Evolutionary conservation across 2,797 vertebrate genomes (phyloP).

Genomic region (Siniperca undulata): DNA sequence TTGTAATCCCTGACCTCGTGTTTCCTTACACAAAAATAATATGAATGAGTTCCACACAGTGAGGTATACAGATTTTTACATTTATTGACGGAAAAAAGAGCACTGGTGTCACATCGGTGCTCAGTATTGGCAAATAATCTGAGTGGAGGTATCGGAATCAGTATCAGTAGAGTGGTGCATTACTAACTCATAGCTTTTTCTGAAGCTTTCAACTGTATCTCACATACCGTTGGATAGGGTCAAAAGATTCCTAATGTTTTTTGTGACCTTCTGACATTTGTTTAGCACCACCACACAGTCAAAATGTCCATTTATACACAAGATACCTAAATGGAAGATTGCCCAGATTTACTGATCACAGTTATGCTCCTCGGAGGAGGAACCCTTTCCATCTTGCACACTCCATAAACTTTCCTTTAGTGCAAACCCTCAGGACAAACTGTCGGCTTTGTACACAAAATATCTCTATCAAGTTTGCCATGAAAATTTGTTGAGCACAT

Average conservation of each 20-base stretch:
- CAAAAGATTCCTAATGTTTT: not conserved
- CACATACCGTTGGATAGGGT: no score
- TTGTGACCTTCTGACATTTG: not conserved
- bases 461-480: no score
- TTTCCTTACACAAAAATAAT: not conserved
- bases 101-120: not conserved
- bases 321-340: not conserved
- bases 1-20: no score
- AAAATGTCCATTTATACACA: not conserved
- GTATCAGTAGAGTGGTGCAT: not conserved
- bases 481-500: no score
- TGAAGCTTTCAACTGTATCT: not conserved
- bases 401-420: not conserved
- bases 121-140: not conserved
- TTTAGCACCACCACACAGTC: not conserved
- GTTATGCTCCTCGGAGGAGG: no score
- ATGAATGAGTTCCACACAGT: not conserved
- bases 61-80: not conserved
- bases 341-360: not conserved
- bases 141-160: not conserved
- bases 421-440: no score
- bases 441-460: no score
- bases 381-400: not conserved
- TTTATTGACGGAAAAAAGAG: not conserved
- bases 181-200: not conserved